phyloP scores from a whole-genome alignment of 2,797 vertebrate genomes.

The Muscicapa striata region DNA sequence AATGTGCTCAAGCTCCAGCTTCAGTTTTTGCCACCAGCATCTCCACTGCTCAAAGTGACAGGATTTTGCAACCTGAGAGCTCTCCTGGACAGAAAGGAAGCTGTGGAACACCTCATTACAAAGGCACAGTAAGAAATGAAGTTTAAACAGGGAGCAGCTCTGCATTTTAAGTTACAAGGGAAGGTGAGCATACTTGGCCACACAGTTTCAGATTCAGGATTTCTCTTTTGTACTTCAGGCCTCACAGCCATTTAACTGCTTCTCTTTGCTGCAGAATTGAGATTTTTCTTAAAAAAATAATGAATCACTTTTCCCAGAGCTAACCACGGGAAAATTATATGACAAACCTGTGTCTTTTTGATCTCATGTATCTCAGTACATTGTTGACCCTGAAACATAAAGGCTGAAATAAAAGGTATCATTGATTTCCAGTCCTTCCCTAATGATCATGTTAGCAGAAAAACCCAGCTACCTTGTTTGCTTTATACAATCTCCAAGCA shows the following conservation, averaged over 20 bases:
- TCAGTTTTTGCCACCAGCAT: neutral
- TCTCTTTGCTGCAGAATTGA: neutral
- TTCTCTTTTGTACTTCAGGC: neutral
- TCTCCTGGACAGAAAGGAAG: neutral
- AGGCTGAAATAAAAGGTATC: neutral
- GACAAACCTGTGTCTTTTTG: neutral
- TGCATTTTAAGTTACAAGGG: neutral
- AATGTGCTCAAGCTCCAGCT: neutral
- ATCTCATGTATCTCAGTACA: neutral
- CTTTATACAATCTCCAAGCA: neutral
- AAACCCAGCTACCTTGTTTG: neutral
- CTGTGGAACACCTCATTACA: neutral
- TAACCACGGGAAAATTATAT: neutral
- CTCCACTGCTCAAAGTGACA: neutral
- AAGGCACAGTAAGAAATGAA: neutral
- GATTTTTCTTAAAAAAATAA: neutral
- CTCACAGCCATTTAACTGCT: neutral
- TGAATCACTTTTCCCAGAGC: neutral
- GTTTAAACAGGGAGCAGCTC: neutral
- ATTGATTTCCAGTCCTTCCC: conserved; percentile 43
- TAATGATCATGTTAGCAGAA: conserved; percentile 34
- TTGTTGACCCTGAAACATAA: neutral
- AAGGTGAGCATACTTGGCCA: neutral
- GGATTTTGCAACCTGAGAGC: neutral
- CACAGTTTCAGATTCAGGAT: neutral